A percentile compares a stretch with the other conserved stretches of the same genome.
These are phyloP conservation scores for Callorhinus ursinus DNA, from an alignment of 2,113 vertebrate species.

Conservation along the genomic window DNA sequence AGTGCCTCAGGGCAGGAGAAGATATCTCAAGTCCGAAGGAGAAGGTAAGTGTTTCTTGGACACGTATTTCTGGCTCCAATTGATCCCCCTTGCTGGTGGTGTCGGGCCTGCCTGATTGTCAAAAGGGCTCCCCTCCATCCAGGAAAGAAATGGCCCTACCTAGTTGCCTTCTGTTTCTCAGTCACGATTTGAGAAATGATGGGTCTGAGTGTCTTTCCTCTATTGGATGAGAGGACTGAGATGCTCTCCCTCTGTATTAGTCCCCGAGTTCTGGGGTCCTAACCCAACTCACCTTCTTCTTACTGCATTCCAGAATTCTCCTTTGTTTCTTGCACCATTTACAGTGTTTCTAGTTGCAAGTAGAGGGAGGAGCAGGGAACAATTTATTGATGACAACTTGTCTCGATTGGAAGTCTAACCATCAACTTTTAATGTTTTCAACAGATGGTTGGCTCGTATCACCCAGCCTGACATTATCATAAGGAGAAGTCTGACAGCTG, in stretches of 20 bases:
- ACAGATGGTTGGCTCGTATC: fast-evolving
- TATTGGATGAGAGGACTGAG: background rate
- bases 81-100: no score
- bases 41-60: background rate
- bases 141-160: no score
- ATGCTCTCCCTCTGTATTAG: background rate
- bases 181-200: fast-evolving
- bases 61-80: background rate
- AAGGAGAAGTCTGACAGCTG: background rate
- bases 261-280: background rate
- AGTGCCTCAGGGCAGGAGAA: background rate
- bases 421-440: background rate
- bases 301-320: background rate
- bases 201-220: background rate
- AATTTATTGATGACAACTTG: background rate
- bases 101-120: background rate
- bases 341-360: background rate
- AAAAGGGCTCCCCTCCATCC: background rate
- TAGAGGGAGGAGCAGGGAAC: background rate
- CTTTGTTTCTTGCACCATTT: background rate
- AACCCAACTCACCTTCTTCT: background rate
- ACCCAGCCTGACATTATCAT: background rate
- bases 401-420: background rate
- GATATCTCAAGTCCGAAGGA: background rate
- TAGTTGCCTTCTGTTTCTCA: background rate